A percentile compares a stretch with the other conserved stretches of the same genome.
These are phyloP conservation scores for Melieria crassipennis DNA, from an alignment of 2,888 invertebrate genomes.

Conservation along the genomic window DNA sequence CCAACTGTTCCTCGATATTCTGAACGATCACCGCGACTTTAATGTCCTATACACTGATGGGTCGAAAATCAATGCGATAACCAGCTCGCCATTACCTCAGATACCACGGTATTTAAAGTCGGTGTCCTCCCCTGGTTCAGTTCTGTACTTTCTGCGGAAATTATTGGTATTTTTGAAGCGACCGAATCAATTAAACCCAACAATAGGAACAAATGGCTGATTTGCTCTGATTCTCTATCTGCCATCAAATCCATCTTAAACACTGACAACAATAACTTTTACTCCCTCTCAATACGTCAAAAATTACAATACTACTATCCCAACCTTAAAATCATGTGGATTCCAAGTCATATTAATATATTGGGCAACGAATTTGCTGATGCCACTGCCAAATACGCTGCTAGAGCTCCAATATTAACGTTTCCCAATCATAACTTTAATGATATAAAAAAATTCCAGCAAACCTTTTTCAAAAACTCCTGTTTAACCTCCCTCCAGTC, in stretches of 20 bases:
- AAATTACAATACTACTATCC: not conserved
- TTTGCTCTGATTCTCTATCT: constrained; percentile 30
- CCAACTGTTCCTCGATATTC: too few species aligned
- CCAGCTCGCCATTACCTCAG: not conserved
- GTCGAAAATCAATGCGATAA: too few species aligned
- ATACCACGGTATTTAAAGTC: not conserved
- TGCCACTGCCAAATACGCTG: too few species aligned
- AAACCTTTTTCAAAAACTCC: too few species aligned
- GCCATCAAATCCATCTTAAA: constrained; percentile 21
- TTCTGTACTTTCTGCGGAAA: constrained; percentile 25
- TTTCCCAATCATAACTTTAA: not conserved
- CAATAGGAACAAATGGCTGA: not conserved
- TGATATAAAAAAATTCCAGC: too few species aligned
- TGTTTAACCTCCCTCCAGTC: too few species aligned
- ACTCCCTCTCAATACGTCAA: constrained; percentile 12
- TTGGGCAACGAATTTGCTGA: constrained; percentile 25
- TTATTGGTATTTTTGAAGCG: constrained; percentile 5
- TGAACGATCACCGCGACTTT: too few species aligned
- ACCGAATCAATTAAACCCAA: not conserved
- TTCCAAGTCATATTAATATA: constrained; percentile 23
- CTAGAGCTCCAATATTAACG: too few species aligned
- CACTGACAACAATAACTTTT: constrained; percentile 3
- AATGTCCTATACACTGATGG: too few species aligned
- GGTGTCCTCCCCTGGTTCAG: not conserved
- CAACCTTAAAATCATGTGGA: constrained; percentile 22